phyloP scores from a whole-genome alignment of 2,113 vertebrate genomes.

The Prunella fulvescens region DNA sequence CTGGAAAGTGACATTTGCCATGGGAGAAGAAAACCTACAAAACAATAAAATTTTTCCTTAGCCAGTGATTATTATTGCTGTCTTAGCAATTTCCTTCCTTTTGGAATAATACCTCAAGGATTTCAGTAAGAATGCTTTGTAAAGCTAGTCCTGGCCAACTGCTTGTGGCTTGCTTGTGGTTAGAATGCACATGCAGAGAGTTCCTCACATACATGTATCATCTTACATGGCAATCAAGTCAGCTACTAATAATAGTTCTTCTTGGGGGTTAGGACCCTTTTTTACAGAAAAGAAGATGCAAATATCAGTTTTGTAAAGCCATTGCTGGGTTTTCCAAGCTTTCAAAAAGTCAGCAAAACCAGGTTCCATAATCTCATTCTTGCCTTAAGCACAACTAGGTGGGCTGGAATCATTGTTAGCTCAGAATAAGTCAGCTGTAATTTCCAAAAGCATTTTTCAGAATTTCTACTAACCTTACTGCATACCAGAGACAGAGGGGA shows the following conservation, averaged over 20 bases:
- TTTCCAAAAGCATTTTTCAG: background rate
- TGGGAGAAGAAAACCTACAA: background rate
- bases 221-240: background rate
- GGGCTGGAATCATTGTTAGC: background rate
- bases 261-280: background rate
- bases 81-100: slow-evolving; percentile 36
- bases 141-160: background rate
- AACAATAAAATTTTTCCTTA: slow-evolving; percentile 19
- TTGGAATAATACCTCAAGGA: slow-evolving; percentile 10
- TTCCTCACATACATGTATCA: background rate
- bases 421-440: background rate
- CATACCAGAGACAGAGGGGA: background rate
- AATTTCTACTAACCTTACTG: background rate
- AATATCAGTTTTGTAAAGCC: background rate
- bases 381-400: background rate
- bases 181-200: background rate
- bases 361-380: background rate
- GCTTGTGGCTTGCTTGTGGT: background rate
- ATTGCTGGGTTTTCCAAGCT: background rate
- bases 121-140: background rate
- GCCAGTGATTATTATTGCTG: slow-evolving; percentile 18
- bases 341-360: background rate
- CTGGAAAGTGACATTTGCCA: background rate
- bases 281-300: background rate
- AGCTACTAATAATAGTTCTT: background rate